These are phyloP conservation scores for Hetaerina americana DNA, from an alignment of 1,140 invertebrate genomes.

Conservation along the genomic window DNA sequence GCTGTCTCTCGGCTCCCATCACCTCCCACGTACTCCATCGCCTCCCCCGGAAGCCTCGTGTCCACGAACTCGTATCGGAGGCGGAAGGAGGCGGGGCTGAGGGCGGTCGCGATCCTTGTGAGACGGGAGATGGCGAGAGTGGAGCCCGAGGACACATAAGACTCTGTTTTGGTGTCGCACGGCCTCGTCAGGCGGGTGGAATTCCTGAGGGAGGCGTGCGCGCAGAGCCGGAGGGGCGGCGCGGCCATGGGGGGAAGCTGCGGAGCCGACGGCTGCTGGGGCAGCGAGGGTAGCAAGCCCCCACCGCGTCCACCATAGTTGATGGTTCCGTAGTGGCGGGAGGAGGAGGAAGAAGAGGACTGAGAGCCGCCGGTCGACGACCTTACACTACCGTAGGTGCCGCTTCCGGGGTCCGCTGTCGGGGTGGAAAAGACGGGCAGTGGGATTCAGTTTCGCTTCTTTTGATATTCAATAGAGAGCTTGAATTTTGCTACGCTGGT, in stretches of 20 bases:
- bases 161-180: slow-evolving; percentile 52
- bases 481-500: too few species aligned
- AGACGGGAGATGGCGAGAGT: slow-evolving; percentile 21
- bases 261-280: background rate
- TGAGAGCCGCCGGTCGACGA: background rate
- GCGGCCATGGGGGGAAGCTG: background rate
- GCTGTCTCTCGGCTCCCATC: slow-evolving; percentile 20
- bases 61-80: slow-evolving; percentile 73
- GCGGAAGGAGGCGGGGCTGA: slow-evolving; percentile 48
- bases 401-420: background rate
- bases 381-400: background rate
- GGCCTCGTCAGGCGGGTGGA: slow-evolving; percentile 58
- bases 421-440: too few species aligned
- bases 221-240: slow-evolving; percentile 39
- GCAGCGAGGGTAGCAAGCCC: background rate
- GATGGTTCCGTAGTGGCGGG: background rate
- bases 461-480: too few species aligned
- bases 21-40: slow-evolving; percentile 30
- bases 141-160: slow-evolving; percentile 56
- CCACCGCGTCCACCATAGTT: background rate
- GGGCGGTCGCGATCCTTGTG: slow-evolving; percentile 45
- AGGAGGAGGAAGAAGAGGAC: background rate
- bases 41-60: slow-evolving; percentile 55
- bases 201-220: slow-evolving; percentile 63
- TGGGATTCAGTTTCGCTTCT: too few species aligned